Conservation (phyloP, 2,113 vertebrate genomes). For the Mirza zaza region DNA sequence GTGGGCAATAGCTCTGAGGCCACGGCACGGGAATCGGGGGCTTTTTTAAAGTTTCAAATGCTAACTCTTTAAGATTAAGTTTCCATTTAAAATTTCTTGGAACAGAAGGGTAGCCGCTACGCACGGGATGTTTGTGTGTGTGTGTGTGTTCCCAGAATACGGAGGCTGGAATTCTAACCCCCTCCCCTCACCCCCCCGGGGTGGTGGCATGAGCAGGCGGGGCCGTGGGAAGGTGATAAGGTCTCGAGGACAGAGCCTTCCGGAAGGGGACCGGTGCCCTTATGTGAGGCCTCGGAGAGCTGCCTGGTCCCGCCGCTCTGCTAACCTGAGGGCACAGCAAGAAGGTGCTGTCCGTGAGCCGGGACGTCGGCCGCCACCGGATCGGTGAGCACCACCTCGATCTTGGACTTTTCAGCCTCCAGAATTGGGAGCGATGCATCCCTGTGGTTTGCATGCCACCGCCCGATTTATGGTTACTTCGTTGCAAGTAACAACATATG, state of each 20-base stretch:
- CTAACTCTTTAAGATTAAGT: constrained; percentile 46
- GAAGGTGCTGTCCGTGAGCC: neutral
- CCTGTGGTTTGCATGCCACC: neutral
- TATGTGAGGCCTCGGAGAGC: neutral
- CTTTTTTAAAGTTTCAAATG: constrained; percentile 57
- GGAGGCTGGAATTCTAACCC: neutral
- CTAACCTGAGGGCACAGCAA: neutral
- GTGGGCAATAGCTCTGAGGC: neutral
- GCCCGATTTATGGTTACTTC: no score
- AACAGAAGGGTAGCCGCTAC: neutral
- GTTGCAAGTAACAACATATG: neutral
- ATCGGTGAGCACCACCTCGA: neutral
- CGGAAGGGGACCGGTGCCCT: neutral
- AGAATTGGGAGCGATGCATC: neutral
- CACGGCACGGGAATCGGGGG: neutral
- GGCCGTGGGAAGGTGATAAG: no score
- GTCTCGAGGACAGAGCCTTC: neutral
- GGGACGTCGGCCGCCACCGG: no score
- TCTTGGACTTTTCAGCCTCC: neutral
- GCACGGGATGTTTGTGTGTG: no score
- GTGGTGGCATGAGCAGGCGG: neutral
- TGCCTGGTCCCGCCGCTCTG: neutral
- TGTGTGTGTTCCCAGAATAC: neutral
- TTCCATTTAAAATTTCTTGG: constrained; percentile 39
- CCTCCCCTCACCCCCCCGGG: accelerated